These are phyloP conservation scores for Spodoptera frugiperda DNA, from an alignment of 1,140 invertebrate species.

Conservation along the genomic window DNA sequence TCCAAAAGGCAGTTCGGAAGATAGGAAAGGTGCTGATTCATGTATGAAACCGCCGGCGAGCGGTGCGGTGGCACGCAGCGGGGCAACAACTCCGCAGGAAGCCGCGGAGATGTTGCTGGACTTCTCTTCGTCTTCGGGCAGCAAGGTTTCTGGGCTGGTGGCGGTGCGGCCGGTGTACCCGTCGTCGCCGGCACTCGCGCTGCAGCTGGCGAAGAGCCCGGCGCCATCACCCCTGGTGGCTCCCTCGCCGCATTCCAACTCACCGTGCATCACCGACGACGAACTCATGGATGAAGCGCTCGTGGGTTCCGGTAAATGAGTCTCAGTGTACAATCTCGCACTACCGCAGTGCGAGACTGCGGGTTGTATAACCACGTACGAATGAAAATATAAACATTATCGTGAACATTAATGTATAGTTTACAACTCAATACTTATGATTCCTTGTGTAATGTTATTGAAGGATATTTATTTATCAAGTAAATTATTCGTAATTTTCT, in stretches of 20 bases:
- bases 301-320: conserved; percentile 88
- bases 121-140: conserved; percentile 87
- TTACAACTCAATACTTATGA: conserved; percentile 15
- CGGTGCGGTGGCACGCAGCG: conserved; percentile 73
- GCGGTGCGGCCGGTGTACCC: conserved; percentile 86
- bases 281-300: conserved; percentile 96
- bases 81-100: conserved; percentile 86
- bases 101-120: conserved; percentile 88
- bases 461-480: conserved; percentile 38
- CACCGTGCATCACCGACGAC: conserved; percentile 94
- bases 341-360: neutral
- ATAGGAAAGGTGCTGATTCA: conserved; percentile 78
- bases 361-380: neutral
- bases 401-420: conserved; percentile 10
- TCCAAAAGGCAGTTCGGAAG: conserved; percentile 77
- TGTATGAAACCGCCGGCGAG: conserved; percentile 82
- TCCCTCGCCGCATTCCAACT: conserved; percentile 91
- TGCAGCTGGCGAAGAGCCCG: conserved; percentile 93
- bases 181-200: conserved; percentile 90
- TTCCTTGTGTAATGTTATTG: conserved; percentile 32
- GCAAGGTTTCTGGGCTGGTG: conserved; percentile 84
- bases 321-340: neutral
- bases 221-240: conserved; percentile 90
- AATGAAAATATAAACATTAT: neutral
- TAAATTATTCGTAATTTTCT: conserved; percentile 42